Conservation (phyloP, 2,797 vertebrate genomes). For the Dryobates pubescens region DNA sequence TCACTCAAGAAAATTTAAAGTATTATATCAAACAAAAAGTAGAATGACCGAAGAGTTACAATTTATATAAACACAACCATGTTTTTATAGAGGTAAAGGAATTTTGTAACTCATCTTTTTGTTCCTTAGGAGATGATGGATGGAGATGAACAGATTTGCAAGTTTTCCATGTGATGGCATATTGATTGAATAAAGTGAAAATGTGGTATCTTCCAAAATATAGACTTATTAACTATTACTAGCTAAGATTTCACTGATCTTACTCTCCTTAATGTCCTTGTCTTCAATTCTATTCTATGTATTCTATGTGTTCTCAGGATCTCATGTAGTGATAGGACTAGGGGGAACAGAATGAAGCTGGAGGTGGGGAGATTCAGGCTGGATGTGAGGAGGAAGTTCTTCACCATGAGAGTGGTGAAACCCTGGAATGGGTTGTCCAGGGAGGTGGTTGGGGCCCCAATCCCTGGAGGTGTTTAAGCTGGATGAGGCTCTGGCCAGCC, state of each 20-base stretch:
- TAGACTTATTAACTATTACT: neutral
- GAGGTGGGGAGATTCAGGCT: too few relatives aligned
- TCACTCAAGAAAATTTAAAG: neutral
- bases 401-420: too few relatives aligned
- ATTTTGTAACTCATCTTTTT: neutral
- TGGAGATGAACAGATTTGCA: neutral
- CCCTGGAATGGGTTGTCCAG: too few relatives aligned
- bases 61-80: neutral
- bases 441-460: too few relatives aligned
- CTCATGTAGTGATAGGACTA: too few relatives aligned
- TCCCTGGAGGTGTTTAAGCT: too few relatives aligned
- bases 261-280: neutral
- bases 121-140: neutral
- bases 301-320: too few relatives aligned
- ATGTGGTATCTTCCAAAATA: neutral
- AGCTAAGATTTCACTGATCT: neutral
- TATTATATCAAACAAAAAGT: neutral
- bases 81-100: neutral
- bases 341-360: too few relatives aligned
- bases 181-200: neutral
- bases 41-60: neutral
- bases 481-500: too few relatives aligned
- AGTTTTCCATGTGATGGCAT: fast-evolving
- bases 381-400: too few relatives aligned
- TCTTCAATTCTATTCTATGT: too few relatives aligned